Conservation (phyloP, 2,113 vertebrate genomes). For the Pterocles gutturalis region DNA sequence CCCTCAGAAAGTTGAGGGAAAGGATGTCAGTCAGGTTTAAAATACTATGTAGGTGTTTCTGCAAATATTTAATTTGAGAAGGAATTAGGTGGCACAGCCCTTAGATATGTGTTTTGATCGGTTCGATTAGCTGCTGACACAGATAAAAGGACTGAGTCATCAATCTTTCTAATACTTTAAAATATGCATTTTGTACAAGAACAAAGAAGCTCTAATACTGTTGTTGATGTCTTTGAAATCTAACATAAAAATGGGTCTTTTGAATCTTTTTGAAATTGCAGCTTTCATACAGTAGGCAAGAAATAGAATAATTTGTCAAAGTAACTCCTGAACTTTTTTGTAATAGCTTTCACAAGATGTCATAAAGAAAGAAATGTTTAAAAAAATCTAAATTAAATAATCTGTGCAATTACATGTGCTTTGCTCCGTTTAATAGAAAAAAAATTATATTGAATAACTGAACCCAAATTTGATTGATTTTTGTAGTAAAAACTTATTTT, state of each 20-base stretch:
- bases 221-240: conserved; percentile 56
- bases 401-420: background rate
- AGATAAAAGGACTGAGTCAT: conserved; percentile 60
- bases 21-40: background rate
- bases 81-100: conserved; percentile 24
- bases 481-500: background rate
- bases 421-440: conserved; percentile 25
- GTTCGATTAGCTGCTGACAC: conserved; percentile 61
- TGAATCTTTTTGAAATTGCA: conserved; percentile 48
- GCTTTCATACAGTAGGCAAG: conserved; percentile 54
- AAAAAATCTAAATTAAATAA: background rate
- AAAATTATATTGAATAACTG: background rate
- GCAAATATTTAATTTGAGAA: conserved; percentile 56
- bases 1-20: background rate
- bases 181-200: conserved; percentile 60
- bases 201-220: conserved; percentile 58
- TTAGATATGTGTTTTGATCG: conserved; percentile 65
- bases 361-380: conserved; percentile 21
- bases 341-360: conserved; percentile 28
- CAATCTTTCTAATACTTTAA: conserved; percentile 52
- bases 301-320: conserved; percentile 58
- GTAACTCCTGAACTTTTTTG: conserved; percentile 35
- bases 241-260: conserved; percentile 34
- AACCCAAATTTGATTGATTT: background rate
- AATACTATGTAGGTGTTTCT: conserved; percentile 1